Base-by-base conservation (phyloP, 2,888 invertebrate genomes). In the Rambutsinella grinnellia region DNA sequence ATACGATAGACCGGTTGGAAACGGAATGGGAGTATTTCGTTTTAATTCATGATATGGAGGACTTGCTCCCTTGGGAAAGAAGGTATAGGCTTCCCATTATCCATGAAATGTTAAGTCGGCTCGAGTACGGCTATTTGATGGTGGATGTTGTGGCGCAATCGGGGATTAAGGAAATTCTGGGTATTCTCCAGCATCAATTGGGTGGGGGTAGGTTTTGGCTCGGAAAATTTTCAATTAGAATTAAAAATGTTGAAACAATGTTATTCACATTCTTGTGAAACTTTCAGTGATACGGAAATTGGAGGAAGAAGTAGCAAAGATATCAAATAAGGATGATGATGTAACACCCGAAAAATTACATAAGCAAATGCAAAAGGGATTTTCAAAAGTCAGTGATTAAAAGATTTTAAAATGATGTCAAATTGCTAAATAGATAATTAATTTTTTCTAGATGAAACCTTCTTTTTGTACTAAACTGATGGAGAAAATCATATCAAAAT, bases 111-210 rank as follows among this genome's bases (percentile, higher is more conserved):
- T 27, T 82, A 19, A 28, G 51, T 26, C 26, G 62, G 17, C 13
- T 82, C 3, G 72, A 74, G 36, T 65, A 77, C 23, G 69, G 79
- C 17, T 82, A 82, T 51, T 53, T 62, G 28, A 76, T 82, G 62
- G 13, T 82, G 0, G 80, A 77, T 8, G 79, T 81, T 17, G 79
- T 81, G 0, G 56, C 80, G 1, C 67, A 72, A n/a, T 49, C 78
- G 5, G 82, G 80, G 23, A 74, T 78, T 10, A 81, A 81, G 24
- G 82, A 82, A 66, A 69, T 82, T 51, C 76, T 81, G 0, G 71
- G 69, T n/a, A 76, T 70, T 8, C 53, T 81, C 10, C 75, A 79
- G 54, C 60, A 65, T 19, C 78, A 80, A 47, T 58, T 81, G 0
- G 28, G 61, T 10, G 36, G 69, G 21, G 77, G 80, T 80, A 76